Percentiles rank a stretch among this genome's conserved stretches.
These are phyloP conservation scores for Myiagra hebetior DNA, from an alignment of 2,113 vertebrate species.

Conservation along the genomic window DNA sequence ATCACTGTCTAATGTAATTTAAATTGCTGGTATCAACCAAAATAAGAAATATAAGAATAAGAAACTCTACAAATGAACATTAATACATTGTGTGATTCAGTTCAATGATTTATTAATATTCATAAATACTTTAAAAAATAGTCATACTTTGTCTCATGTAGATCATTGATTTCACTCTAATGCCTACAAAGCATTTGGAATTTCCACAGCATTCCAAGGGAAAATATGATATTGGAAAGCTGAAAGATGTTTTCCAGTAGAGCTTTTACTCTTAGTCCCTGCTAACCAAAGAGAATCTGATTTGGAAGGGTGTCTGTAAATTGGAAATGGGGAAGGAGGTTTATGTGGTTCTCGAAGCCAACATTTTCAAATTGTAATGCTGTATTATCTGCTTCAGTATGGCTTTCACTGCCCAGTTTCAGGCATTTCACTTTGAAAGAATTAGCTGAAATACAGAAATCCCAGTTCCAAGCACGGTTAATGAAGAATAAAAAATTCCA, in stretches of 20 bases:
- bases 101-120: neutral
- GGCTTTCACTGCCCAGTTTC: neutral
- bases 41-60: neutral
- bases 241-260: neutral
- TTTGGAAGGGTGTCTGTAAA: neutral
- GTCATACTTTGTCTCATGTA: neutral
- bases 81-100: accelerated
- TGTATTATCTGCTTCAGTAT: neutral
- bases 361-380: neutral
- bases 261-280: neutral
- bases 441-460: neutral
- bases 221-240: neutral
- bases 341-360: neutral
- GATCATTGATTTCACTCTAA: neutral
- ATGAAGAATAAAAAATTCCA: neutral
- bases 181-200: neutral
- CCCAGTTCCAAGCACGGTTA: neutral
- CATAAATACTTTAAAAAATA: neutral
- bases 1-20: neutral
- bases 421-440: neutral
- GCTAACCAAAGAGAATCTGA: neutral
- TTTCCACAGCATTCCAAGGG: neutral
- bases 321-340: neutral
- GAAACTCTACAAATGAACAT: neutral
- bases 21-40: neutral